Evolutionary conservation across 2,888 invertebrate species (phyloP), one percentile per base, ranked within the genome.

Genomic region (Ennomos fuscantarius): DNA sequence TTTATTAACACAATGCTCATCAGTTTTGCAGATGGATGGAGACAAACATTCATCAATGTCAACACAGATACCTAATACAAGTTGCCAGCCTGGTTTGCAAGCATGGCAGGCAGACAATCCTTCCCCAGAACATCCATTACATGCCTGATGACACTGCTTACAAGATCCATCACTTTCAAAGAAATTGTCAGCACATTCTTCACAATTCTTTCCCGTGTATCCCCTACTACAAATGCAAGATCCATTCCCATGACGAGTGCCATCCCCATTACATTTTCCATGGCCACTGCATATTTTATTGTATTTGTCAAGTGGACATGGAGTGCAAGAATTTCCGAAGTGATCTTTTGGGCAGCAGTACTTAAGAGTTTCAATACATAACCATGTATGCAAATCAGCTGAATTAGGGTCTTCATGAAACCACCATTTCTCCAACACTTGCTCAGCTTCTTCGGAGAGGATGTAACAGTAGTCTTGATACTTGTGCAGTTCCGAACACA

Each of bases 201-300:
- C 94, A 90, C 99, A 99, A 40, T 90, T 76, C 8, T 93, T 92
- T 8, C 98, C 98, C 2, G 84, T 73, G 81, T 98, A 99, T 8
- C 98, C 99, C 55, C 79, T 82, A 70, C 96, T 94, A 84, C 99
- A 99, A 43, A 93, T 89, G 84, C 99, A 99, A 73, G 95, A 94
- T 0, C 99, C 99, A 83, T 96, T 97, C 3, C 99, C 99, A 81
- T 96, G 96, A 34, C 99, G 93, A 0, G 98, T 98, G 0, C 99
- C 99, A 51, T 95, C 95, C n/a, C 99, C 99, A 68, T 93, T 87
- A 76, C 94, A 94, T 73, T 93, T 94, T 9, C 98, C 98, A 87
- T 95, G 95, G 24, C 95, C 96, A 72, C 90, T 94, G 82, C 99
- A 99, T 56, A 97, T 91, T 62, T 93, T 93, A 66, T 94, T 93